A percentile compares a stretch with the other conserved stretches of the same genome.
Evolutionary conservation across 2,888 invertebrate genomes (phyloP).

Genomic region (Noctua comes): DNA sequence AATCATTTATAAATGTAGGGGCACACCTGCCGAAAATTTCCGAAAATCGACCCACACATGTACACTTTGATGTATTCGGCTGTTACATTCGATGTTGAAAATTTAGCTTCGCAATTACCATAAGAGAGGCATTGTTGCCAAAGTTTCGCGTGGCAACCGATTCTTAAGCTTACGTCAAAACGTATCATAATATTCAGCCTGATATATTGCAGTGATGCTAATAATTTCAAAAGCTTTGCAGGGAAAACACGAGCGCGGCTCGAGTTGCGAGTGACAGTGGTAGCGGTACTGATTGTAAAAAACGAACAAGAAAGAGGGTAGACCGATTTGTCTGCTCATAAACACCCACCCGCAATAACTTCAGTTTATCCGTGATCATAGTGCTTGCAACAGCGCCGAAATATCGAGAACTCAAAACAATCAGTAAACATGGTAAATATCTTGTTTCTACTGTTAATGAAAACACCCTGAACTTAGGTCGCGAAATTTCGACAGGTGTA

Average conservation of each 20-base stretch:
- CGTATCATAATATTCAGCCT: neutral
- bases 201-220: neutral
- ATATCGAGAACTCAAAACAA: too few relatives aligned
- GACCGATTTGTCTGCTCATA: too few relatives aligned
- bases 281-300: too few relatives aligned
- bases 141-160: neutral
- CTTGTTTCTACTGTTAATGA: too few relatives aligned
- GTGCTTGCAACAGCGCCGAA: too few relatives aligned
- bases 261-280: too few relatives aligned
- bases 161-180: neutral
- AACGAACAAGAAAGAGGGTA: too few relatives aligned
- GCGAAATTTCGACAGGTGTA: neutral
- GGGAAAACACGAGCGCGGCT: too few relatives aligned
- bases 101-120: neutral
- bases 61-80: neutral
- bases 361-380: too few relatives aligned
- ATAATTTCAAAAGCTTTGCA: neutral
- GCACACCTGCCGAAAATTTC: slow-evolving; percentile 10
- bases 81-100: neutral
- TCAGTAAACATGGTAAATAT: too few relatives aligned
- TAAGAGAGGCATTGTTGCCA: too few relatives aligned
- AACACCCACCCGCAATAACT: too few relatives aligned
- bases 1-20: neutral
- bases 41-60: neutral
- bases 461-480: neutral